Evolutionary conservation across 2,113 vertebrate species (phyloP).

Genomic region (Pteruthius melanotis): DNA sequence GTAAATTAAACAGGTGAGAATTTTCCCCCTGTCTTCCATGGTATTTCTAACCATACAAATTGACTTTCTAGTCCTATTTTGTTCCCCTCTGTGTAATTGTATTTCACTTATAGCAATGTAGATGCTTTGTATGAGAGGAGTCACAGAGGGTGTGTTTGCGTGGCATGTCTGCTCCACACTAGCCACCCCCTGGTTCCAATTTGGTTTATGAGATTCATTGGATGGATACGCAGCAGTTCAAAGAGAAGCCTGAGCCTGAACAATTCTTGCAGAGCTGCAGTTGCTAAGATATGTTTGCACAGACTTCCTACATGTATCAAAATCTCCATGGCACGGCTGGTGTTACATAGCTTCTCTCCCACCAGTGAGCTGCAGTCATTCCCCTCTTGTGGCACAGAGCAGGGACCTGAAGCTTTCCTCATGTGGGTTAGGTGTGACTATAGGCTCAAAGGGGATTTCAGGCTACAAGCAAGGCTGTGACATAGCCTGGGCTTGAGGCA

Average conservation of each 20-base stretch:
- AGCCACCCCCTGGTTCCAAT: neutral
- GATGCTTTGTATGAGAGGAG: neutral
- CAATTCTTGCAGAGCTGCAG: neutral
- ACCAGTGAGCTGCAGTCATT: neutral
- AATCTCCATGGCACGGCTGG: neutral
- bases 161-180: neutral
- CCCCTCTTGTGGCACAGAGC: neutral
- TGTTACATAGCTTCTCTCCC: neutral
- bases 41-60: neutral
- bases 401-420: neutral
- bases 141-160: neutral
- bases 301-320: neutral
- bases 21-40: neutral
- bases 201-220: neutral
- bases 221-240: neutral
- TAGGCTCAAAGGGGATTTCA: neutral
- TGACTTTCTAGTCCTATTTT: neutral
- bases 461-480: neutral
- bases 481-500: neutral
- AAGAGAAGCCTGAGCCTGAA: neutral
- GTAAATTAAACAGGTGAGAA: neutral
- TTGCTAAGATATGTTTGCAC: neutral
- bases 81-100: rapidly evolving
- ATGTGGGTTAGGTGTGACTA: neutral
- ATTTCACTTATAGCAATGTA: neutral